Evolutionary conservation across 2,888 invertebrate species (phyloP).

Genomic region (Ptychoptera contaminata): DNA sequence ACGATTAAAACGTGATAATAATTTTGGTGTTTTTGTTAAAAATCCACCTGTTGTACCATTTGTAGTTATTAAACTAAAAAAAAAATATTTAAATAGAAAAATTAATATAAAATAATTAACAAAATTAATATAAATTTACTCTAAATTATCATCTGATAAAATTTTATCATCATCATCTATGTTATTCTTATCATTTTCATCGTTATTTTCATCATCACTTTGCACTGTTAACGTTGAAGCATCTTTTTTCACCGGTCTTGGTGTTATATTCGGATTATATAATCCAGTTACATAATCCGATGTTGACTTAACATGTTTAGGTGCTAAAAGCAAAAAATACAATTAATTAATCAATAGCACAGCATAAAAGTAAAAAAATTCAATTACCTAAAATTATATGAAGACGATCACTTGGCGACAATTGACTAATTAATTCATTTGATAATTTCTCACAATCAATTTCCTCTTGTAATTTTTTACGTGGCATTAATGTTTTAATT

Average conservation of each 20-base stretch:
- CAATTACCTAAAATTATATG: slow-evolving; percentile 43
- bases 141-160: too few relatives aligned
- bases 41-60: slow-evolving; percentile 29
- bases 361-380: background rate
- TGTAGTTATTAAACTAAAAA: background rate
- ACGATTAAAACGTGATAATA: slow-evolving; percentile 41
- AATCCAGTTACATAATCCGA: slow-evolving; percentile 27
- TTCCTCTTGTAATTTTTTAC: slow-evolving; percentile 55
- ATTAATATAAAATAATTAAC: background rate
- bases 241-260: slow-evolving; percentile 16
- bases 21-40: slow-evolving; percentile 47
- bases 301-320: slow-evolving; percentile 24
- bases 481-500: slow-evolving; percentile 22
- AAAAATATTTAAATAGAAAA: background rate
- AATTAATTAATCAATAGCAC: background rate
- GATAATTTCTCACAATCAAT: slow-evolving; percentile 61
- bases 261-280: slow-evolving; percentile 27
- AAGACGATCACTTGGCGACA: slow-evolving; percentile 46
- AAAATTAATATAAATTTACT: background rate
- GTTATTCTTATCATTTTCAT: too few relatives aligned
- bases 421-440: slow-evolving; percentile 43
- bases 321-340: slow-evolving; percentile 15
- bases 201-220: slow-evolving; percentile 23
- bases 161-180: too few relatives aligned
- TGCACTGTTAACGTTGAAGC: slow-evolving; percentile 18